Base-by-base conservation (phyloP, 2,888 invertebrate species). In the Ectropis crepuscularia region DNA sequence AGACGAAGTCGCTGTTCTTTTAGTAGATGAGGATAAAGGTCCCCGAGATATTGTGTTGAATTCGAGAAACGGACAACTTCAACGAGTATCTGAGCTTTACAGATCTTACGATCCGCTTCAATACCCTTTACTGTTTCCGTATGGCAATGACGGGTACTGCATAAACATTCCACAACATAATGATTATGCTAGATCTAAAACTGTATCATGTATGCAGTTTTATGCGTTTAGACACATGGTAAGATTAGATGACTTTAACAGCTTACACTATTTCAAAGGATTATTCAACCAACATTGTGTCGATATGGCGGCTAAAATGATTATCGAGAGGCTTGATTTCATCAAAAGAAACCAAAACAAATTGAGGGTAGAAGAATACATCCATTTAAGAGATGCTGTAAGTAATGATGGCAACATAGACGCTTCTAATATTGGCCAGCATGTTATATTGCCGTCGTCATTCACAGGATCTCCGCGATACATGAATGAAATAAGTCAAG, bases 301-400 rank as follows among this genome's bases (percentile, higher is more conserved):
- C 6, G 73, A 75, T 48, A 72, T 72, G 72, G 57, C 61, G 68
- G 73, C 69, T 2, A 73, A 74, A 66, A 74, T 74, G 69, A 70
- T 70, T 47, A 67, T 72, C 5, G 77, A 75, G 65, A 68, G 73
- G 57, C 59, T 75, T 5, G 69, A 74, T 45, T 76, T 57, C 43
- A 74, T 74, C 5, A 55, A 38, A 8, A 53, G 69, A 16, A 76
- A 72, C 65, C 68, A 74, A 74, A 53, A 69, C 50, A 69, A 45
- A 65, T 58, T 73, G 42, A 72, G 72, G 46, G 67, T 72, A 58
- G 71, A 74, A n/a, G 67, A 57, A 0, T 70, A 71, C 48, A 72
- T 72, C 49, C 69, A 72, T 68, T 41, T 74, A 6, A 69, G 67
- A 43, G 43, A 43, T 10, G 43, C 43, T 5, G 8, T 43, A 43